Conservation (phyloP, 2,888 invertebrate genomes). For the Catocala fraxini region DNA sequence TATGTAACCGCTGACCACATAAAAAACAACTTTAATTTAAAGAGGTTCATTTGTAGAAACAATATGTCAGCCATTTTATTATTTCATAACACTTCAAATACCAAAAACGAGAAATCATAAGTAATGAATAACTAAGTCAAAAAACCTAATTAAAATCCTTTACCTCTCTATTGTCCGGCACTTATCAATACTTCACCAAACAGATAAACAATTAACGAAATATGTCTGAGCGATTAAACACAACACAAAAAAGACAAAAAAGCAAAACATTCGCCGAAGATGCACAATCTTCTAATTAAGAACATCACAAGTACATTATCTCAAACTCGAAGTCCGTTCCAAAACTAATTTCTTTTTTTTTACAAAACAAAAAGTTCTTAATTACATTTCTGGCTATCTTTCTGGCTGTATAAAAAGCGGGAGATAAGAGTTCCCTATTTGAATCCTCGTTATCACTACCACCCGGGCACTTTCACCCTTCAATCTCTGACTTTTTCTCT, state of each 20-base stretch:
- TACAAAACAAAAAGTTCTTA: conserved; percentile 76
- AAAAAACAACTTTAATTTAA: no score
- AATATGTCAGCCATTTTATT: no score
- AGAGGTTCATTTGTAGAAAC: no score
- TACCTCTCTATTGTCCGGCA: conserved; percentile 23
- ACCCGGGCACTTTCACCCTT: conserved; percentile 76
- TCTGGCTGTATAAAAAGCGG: conserved; percentile 61
- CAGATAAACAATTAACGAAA: conserved; percentile 43
- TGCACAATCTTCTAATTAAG: conserved; percentile 73
- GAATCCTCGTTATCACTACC: conserved; percentile 80
- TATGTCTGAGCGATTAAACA: conserved; percentile 46
- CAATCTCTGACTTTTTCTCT: conserved; percentile 69
- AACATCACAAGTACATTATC: conserved; percentile 81
- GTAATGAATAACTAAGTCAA: no score
- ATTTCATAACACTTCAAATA: no score
- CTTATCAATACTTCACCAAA: conserved; percentile 45
- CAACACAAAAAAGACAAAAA: conserved; percentile 44
- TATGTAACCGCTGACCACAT: no score
- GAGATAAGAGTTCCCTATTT: conserved; percentile 78
- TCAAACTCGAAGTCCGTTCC: conserved; percentile 59
- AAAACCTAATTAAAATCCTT: neutral
- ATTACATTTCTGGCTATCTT: conserved; percentile 81
- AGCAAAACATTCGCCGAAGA: conserved; percentile 51
- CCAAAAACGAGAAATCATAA: no score
- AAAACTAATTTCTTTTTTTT: conserved; percentile 79